phyloP scores from a whole-genome alignment of 2,888 invertebrate genomes.

The Dasypogon diadema region DNA sequence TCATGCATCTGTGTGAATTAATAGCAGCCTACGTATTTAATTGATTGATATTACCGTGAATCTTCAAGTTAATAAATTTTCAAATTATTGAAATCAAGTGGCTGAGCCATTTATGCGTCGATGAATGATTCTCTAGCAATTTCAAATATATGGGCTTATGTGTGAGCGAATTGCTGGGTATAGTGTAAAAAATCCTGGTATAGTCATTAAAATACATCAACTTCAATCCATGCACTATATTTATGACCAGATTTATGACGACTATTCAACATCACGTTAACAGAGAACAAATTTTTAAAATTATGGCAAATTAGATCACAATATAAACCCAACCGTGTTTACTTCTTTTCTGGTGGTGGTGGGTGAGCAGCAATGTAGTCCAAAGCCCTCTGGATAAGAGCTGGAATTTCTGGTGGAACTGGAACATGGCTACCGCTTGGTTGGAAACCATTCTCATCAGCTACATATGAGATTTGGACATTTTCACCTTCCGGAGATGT shows the following conservation, averaged over 20 bases:
- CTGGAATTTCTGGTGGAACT: constrained; percentile 15
- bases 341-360: not conserved
- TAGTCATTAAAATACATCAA: too few species aligned
- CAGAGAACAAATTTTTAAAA: not conserved
- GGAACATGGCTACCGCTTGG: constrained; percentile 62
- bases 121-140: too few species aligned
- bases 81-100: too few species aligned
- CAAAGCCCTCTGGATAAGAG: not conserved
- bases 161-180: too few species aligned
- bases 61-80: too few species aligned
- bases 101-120: too few species aligned
- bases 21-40: too few species aligned
- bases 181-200: too few species aligned
- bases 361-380: constrained; percentile 15
- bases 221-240: constrained; percentile 27
- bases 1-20: too few species aligned
- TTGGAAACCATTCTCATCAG: constrained; percentile 79
- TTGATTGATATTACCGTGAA: too few species aligned
- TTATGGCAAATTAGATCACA: not conserved
- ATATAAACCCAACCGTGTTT: constrained; percentile 59
- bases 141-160: too few species aligned
- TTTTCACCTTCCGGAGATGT: constrained; percentile 74
- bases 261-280: constrained; percentile 26
- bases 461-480: constrained; percentile 74
- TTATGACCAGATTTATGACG: constrained; percentile 35